Base-by-base conservation (phyloP, 2,888 invertebrate species). In the Monoplex corrugatus region DNA sequence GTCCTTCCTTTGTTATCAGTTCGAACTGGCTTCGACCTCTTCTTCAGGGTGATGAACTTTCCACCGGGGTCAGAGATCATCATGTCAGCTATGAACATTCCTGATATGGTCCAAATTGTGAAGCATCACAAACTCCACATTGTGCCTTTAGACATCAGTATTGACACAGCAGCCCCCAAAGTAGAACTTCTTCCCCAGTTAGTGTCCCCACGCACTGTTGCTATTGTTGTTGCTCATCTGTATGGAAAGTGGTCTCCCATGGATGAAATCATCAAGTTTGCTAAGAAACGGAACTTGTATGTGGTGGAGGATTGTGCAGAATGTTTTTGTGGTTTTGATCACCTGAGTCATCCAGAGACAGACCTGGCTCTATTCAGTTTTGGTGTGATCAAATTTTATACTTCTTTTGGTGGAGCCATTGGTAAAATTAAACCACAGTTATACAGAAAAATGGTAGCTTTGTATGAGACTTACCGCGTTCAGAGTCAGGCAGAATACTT, bases 291-390 rank as follows among this genome's bases (percentile, higher is more conserved):
- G 85, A 92, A 93, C 45, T 80, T 96, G 2, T 72, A 87, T 38
- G 93, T 96, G 16, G 94, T 96, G 23, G 96, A 96, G 90, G 96
- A 96, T 90, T 95, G 95, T 92, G 96, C 96, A 0, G 96, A 96
- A 89, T 92, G 91, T 2, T 96, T 96, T 91, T 93, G 93, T 89
- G 96, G 96, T 10, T 95, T 95, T 88, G 92, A 93, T n/a, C 89
- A 93, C 32, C 86, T 95, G 1, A 95, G 96, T 35, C 94, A 96
- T 90, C 95, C 95, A 1, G 88, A 92, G 23, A 92, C 95, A 23
- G 96, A 96, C 90, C 75, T 96, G 0, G 89, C 93, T 8, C 90
- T 96, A 19, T 96, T 96, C 91, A 96, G 96, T 92, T 96, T 96
- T 91, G 96, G 96, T 16, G 92, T 95, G 35, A 96, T 96, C 45